These are phyloP conservation scores for Alouatta palliata DNA, from an alignment of 2,113 vertebrate species.

Conservation along the genomic window DNA sequence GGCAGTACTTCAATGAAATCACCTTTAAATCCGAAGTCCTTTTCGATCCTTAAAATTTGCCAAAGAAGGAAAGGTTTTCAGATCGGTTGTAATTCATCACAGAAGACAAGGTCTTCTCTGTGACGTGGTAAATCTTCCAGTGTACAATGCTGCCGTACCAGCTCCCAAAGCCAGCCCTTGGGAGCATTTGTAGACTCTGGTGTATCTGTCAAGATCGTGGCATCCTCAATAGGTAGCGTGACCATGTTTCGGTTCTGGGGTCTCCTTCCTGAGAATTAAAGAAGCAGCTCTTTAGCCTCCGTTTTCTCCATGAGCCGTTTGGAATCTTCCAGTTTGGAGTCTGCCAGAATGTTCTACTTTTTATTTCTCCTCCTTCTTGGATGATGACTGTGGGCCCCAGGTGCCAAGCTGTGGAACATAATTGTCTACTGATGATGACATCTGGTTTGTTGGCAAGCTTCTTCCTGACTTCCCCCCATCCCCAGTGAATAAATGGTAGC, in stretches of 20 bases:
- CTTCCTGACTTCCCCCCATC: constrained; percentile 36
- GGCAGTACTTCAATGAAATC: not conserved
- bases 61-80: not conserved
- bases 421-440: constrained; percentile 79
- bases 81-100: not conserved
- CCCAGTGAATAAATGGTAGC: constrained; percentile 68
- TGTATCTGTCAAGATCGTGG: not conserved
- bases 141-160: not conserved
- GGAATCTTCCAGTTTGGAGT: constrained; percentile 42
- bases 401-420: constrained; percentile 72
- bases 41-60: not conserved
- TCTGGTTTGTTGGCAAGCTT: constrained; percentile 77
- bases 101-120: not conserved
- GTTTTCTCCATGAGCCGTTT: constrained; percentile 43
- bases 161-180: not conserved
- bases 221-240: not conserved
- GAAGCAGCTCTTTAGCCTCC: not conserved
- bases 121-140: not conserved
- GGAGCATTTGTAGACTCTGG: not conserved
- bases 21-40: not conserved
- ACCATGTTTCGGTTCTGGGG: not conserved
- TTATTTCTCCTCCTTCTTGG: constrained; percentile 68
- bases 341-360: constrained; percentile 66
- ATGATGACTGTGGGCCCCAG: constrained; percentile 69
- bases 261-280: not conserved